Conservation (phyloP, 2,797 vertebrate species). For the Phoebastria nigripes region DNA sequence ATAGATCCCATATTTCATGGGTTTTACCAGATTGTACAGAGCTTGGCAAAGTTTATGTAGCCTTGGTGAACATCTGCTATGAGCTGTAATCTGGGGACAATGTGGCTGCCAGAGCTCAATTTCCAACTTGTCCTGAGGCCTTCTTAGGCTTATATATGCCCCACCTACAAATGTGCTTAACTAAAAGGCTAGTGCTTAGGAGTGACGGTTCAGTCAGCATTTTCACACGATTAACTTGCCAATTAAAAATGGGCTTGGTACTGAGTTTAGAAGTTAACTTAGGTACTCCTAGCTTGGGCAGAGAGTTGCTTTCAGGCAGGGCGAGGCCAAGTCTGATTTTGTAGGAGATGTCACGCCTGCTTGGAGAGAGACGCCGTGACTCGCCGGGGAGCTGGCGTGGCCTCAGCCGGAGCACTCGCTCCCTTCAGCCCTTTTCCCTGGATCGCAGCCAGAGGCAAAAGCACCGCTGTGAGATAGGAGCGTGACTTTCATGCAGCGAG, state of each 20-base stretch:
- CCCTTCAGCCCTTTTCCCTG: conserved; percentile 31
- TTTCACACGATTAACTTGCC: conserved; percentile 67
- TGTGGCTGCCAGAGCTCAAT: conserved; percentile 32
- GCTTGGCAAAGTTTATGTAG: background rate
- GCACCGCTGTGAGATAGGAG: background rate
- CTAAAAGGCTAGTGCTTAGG: conserved; percentile 21
- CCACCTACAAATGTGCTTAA: conserved; percentile 46
- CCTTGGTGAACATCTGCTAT: background rate
- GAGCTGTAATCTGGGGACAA: conserved; percentile 12
- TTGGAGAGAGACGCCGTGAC: conserved; percentile 72
- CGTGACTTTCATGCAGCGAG: background rate
- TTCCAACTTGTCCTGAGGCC: conserved; percentile 12
- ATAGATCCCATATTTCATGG: background rate
- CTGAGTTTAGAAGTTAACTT: conserved; percentile 67
- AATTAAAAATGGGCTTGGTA: conserved; percentile 63
- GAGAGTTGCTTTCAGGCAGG: conserved; percentile 66
- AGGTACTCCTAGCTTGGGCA: conserved; percentile 68
- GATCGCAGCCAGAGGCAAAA: conserved; percentile 16
- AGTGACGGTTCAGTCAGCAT: conserved; percentile 63
- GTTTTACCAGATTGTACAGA: background rate
- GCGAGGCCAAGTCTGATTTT: conserved; percentile 57
- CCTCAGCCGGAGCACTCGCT: background rate
- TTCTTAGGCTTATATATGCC: background rate
- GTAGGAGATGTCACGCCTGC: conserved; percentile 61
- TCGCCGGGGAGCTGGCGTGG: conserved; percentile 42